These are phyloP conservation scores for Ophioderma brevispina DNA, from an alignment of 35 echinoderm and acorn worm species.

Conservation along the genomic window DNA sequence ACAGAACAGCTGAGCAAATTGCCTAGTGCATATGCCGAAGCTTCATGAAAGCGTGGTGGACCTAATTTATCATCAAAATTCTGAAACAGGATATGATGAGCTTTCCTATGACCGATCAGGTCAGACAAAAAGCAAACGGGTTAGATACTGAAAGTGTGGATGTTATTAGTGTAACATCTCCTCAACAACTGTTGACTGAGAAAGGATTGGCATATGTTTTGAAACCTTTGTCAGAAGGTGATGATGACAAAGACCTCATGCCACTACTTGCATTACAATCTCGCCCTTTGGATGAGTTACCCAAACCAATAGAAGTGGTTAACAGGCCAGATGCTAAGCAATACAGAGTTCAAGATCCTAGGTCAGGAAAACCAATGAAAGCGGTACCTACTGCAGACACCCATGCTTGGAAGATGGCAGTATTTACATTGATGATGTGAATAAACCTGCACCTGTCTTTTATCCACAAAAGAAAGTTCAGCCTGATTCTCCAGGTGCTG, in stretches of 20 bases:
- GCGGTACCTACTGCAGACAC: slow-evolving; percentile 34
- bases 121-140: too few relatives aligned
- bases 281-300: slow-evolving; percentile 16
- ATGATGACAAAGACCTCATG: background rate
- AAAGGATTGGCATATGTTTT: slow-evolving; percentile 24
- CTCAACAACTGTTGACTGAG: slow-evolving; percentile 14
- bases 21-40: slow-evolving; percentile 23
- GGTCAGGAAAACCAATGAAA: slow-evolving; percentile 35
- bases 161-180: background rate
- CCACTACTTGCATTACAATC: background rate
- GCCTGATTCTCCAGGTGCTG: background rate
- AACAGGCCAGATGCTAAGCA: background rate
- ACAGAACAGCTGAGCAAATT: slow-evolving; percentile 5
- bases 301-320: background rate
- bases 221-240: background rate
- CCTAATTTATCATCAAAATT: slow-evolving; percentile 27
- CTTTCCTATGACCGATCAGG: too few relatives aligned
- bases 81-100: background rate
- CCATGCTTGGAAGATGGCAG: slow-evolving; percentile 1
- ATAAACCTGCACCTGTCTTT: slow-evolving; percentile 22
- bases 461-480: background rate
- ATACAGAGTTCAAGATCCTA: slow-evolving; percentile 44
- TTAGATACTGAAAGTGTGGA: background rate
- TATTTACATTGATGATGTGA: background rate
- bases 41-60: too few relatives aligned